Evolutionary conservation across 2,888 invertebrate species (phyloP), one percentile per base, ranked within the genome.

Genomic region (Abscondita cerata): DNA sequence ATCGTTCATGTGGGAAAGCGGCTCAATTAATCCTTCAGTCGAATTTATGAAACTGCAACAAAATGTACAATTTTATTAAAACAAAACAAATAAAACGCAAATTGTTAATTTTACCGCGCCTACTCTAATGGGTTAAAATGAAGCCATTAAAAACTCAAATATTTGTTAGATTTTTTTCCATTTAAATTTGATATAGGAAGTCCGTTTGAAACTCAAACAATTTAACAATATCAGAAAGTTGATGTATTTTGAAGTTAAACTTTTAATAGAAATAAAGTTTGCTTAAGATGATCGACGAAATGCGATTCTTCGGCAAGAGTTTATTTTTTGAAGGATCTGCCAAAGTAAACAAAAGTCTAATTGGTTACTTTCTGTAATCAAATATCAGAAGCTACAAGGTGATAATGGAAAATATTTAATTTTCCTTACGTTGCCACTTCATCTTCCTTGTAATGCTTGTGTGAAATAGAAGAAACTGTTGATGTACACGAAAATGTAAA

Each of bases 1-100:
- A 72, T 73, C 73, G 73, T 56, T 69, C 70, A 70, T 72, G 70
- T 70, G 71, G 71, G 72, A 68, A 71, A 68, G 61, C 71, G 64
- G 65, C 65, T 62, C 72, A 71, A 74, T 74, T 73, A 74, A 74
- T 72, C 72, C 72, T 67, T 56, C 52, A 41, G 19, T 48, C 47
- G 62, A 68, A 72, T 72, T 72, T 71, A 67, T 69, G 67, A 64
- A 57, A 63, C 55, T 64, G 41, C 20, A 46, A 16, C 20, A 46
- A 46, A 46, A 11, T n/a, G 46, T 16, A 46, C 19, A 46, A n/a
- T n/a, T n/a, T 46, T 6, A 25, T 25, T 25, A 4, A 4, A 2
- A 25, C 25, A 48, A 48, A 25, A 48, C 15, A 48, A 25, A 20
- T 48, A 20, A 5, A n/a, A 31, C 5, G 12, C 25, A 25, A 20